Evolutionary conservation across 2,797 vertebrate genomes (phyloP).

Genomic region (Adelosebastes latens): DNA sequence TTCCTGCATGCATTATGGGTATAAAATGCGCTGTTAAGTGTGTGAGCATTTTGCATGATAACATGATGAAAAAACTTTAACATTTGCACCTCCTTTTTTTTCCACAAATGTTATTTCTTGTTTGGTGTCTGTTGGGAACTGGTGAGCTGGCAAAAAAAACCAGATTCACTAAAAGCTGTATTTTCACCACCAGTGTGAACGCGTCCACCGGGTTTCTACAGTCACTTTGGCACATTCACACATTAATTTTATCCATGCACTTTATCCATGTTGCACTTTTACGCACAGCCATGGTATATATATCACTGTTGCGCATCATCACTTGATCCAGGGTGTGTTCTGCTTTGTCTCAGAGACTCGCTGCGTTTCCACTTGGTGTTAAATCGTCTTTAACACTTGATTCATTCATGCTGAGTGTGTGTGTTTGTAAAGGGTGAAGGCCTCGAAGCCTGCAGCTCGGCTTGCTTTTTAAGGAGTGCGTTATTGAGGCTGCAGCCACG

Average conservation of each 20-base stretch:
- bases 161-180: not conserved
- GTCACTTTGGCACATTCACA: not conserved
- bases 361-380: not conserved
- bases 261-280: slow-evolving; percentile 25
- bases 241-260: not conserved
- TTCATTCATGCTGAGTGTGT: not conserved
- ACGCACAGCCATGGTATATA: slow-evolving; percentile 25
- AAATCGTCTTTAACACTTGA: not conserved
- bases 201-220: not conserved
- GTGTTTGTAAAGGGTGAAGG: slow-evolving; percentile 23
- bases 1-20: not conserved
- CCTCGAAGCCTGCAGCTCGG: slow-evolving; percentile 57
- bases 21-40: not conserved
- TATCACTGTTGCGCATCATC: not conserved
- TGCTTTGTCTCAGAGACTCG: slow-evolving; percentile 31
- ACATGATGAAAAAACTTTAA: not conserved
- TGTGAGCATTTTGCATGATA: accelerated
- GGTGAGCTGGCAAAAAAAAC: slow-evolving; percentile 36
- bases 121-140: not conserved
- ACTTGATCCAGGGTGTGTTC: slow-evolving; percentile 24
- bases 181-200: not conserved
- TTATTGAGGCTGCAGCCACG: slow-evolving; percentile 15
- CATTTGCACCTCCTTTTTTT: accelerated
- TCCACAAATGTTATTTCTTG: not conserved
- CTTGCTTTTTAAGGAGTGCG: not conserved